Evolutionary conservation across 1,140 invertebrate species (phyloP).

Genomic region (Meteorus sp.): DNA sequence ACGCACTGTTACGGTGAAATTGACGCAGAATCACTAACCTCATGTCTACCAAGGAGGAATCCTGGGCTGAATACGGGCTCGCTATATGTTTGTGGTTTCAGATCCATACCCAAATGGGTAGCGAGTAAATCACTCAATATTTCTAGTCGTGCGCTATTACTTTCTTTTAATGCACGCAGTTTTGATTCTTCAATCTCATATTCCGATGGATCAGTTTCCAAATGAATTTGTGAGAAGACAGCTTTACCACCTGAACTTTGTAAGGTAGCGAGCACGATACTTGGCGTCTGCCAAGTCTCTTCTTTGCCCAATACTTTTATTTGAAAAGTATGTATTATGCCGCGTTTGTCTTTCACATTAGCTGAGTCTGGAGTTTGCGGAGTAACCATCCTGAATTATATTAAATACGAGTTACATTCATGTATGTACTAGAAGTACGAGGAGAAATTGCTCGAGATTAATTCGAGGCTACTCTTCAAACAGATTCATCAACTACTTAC

Average conservation of each 20-base stretch:
- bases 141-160: slow-evolving; percentile 70
- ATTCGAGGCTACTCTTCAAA: too few species aligned
- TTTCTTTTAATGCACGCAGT: slow-evolving; percentile 64
- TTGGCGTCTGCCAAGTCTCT: slow-evolving; percentile 83
- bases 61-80: slow-evolving; percentile 63
- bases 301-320: slow-evolving; percentile 78
- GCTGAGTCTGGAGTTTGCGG: slow-evolving; percentile 61
- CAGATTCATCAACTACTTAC: slow-evolving; percentile 46
- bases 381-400: slow-evolving; percentile 41
- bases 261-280: slow-evolving; percentile 72
- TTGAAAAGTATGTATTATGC: slow-evolving; percentile 69
- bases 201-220: slow-evolving; percentile 63
- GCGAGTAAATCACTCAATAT: slow-evolving; percentile 76
- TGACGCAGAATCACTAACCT: slow-evolving; percentile 66
- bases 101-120: slow-evolving; percentile 71
- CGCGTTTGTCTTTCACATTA: slow-evolving; percentile 66
- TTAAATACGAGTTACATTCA: background rate
- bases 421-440: background rate
- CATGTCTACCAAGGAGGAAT: slow-evolving; percentile 77
- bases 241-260: slow-evolving; percentile 67
- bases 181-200: slow-evolving; percentile 66
- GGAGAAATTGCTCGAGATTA: background rate
- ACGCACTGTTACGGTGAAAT: too few species aligned
- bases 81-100: slow-evolving; percentile 46
- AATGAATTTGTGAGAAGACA: slow-evolving; percentile 76